Conservation (phyloP, 2,888 invertebrate genomes). For the Meghimatium bilineatum region DNA sequence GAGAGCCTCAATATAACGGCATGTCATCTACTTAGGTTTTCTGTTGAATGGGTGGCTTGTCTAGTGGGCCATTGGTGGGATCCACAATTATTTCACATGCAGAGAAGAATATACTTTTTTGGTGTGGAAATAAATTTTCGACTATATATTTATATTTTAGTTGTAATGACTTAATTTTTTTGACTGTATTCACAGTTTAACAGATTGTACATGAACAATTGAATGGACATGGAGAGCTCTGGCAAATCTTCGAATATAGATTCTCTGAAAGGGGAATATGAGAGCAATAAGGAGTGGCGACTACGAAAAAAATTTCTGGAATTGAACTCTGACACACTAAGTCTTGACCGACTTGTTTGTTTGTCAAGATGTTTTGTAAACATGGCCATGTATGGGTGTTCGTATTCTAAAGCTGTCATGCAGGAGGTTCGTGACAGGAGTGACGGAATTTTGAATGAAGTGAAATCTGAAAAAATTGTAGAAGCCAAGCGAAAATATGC, state of each 20-base stretch:
- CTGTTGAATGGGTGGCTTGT: too few relatives aligned
- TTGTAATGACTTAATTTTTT: background rate
- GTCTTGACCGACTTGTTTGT: slow-evolving; percentile 88
- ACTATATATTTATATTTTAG: too few relatives aligned
- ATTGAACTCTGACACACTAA: slow-evolving; percentile 86
- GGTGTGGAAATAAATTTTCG: too few relatives aligned
- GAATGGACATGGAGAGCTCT: too few relatives aligned
- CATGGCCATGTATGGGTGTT: slow-evolving; percentile 60
- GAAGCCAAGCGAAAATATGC: slow-evolving; percentile 54
- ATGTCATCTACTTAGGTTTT: too few relatives aligned
- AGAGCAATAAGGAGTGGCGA: slow-evolving; percentile 94
- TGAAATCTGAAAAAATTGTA: slow-evolving; percentile 85
- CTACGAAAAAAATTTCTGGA: slow-evolving; percentile 87
- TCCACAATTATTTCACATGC: too few relatives aligned
- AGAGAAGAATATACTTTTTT: too few relatives aligned
- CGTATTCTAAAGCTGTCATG: slow-evolving; percentile 91
- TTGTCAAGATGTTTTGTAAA: slow-evolving; percentile 89
- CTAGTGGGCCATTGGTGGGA: too few relatives aligned
- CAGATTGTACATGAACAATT: background rate
- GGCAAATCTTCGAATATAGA: slow-evolving; percentile 54
- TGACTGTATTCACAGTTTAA: background rate
- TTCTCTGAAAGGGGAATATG: slow-evolving; percentile 78
- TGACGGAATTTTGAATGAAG: slow-evolving; percentile 79
- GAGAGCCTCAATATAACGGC: too few relatives aligned
- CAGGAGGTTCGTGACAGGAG: slow-evolving; percentile 85